Percentiles rank a stretch among this genome's conserved stretches.
Evolutionary conservation across 2,113 vertebrate genomes (phyloP).

Genomic region (Eonycteris spelaea): DNA sequence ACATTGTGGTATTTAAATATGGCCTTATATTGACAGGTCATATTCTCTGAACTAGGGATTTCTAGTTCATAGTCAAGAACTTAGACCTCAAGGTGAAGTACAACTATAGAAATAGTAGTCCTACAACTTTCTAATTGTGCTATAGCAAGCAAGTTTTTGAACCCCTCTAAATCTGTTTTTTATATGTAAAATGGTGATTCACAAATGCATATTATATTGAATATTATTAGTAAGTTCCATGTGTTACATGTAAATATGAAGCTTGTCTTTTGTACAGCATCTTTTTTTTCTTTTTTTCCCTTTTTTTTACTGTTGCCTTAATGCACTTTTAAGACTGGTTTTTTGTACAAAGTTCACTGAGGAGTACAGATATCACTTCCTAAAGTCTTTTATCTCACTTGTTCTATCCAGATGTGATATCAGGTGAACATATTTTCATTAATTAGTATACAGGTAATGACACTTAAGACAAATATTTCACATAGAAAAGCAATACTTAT

Average conservation of each 20-base stretch:
- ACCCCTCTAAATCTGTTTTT: neutral
- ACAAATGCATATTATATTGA: neutral
- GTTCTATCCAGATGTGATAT: neutral
- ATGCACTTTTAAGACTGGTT: neutral
- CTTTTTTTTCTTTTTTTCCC: neutral
- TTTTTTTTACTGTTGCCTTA: neutral
- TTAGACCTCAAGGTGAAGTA: neutral
- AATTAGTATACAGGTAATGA: neutral
- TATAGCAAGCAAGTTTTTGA: neutral
- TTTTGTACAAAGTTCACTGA: neutral
- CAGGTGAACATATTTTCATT: neutral
- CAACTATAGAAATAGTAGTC: neutral
- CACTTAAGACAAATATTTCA: neutral
- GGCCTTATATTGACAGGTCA: neutral
- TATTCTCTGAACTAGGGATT: neutral
- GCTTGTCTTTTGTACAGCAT: neutral
- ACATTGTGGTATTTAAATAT: neutral
- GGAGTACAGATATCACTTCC: neutral
- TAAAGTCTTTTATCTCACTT: neutral
- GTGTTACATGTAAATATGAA: neutral
- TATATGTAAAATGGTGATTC: neutral
- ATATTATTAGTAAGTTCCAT: neutral
- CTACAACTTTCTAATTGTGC: neutral
- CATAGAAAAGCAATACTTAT: neutral
- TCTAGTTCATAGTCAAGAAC: neutral